Conservation (phyloP, 2,888 invertebrate species). For the Agonopterix arenella region DNA sequence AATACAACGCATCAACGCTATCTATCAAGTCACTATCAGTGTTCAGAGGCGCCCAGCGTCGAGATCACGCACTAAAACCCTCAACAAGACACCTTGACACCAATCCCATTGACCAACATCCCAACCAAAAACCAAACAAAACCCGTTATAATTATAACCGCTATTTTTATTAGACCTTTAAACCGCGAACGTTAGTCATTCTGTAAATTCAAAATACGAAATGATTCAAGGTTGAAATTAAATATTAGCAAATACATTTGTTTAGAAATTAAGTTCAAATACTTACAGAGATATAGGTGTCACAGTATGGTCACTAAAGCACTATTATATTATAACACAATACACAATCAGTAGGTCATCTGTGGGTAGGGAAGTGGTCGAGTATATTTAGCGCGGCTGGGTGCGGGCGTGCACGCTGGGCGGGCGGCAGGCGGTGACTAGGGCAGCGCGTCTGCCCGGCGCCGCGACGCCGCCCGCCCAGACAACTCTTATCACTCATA, state of each 20-base stretch:
- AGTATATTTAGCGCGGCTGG: conserved; percentile 56
- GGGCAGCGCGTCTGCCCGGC: conserved; percentile 17
- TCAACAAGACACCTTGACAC: too few species aligned
- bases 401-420: conserved; percentile 37
- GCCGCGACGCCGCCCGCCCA: conserved; percentile 26
- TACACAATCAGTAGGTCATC: conserved; percentile 63
- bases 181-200: conserved; percentile 8
- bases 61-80: neutral
- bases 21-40: too few species aligned
- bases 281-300: neutral
- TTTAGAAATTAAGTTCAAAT: neutral
- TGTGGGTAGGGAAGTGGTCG: conserved; percentile 47
- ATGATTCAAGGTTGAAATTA: conserved; percentile 5
- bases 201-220: conserved; percentile 9
- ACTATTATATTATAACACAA: conserved; percentile 33
- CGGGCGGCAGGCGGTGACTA: conserved; percentile 58
- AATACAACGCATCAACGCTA: too few species aligned
- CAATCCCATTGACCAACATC: too few species aligned
- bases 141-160: conserved; percentile 2
- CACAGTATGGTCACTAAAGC: too few species aligned
- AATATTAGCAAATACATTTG: too few species aligned
- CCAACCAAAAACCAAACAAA: neutral
- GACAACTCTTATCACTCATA: conserved; percentile 45
- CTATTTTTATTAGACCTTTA: conserved; percentile 29
- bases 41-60: neutral